Conservation (phyloP, 37 sponge, comb jelly and placozoan genomes). For the Cliona cf. orientalis region DNA sequence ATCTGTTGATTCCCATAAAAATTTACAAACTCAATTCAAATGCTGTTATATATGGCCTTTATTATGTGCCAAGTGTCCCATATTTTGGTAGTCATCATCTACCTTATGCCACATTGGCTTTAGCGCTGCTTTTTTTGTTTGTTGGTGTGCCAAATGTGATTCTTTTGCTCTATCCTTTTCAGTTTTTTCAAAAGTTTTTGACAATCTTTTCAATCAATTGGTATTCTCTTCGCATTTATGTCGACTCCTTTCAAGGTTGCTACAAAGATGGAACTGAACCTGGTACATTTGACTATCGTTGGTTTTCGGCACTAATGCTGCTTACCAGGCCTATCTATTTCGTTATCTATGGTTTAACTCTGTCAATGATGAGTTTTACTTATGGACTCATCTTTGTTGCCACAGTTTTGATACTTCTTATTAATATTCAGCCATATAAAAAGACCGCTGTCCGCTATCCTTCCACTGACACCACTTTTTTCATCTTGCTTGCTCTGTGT, state of each 20-base stretch:
- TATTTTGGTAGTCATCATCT: neutral
- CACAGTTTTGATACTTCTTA: no score
- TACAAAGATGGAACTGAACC: slow-evolving; percentile 26
- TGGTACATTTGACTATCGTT: no score
- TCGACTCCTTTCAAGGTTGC: slow-evolving; percentile 33
- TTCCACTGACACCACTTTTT: no score
- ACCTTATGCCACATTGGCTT: neutral
- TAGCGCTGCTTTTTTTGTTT: neutral
- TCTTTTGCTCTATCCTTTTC: slow-evolving; percentile 1
- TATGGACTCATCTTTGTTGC: no score
- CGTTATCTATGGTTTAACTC: no score
- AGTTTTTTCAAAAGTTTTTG: neutral
- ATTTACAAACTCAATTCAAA: neutral
- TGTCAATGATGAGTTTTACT: no score
- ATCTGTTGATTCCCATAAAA: neutral
- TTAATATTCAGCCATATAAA: no score
- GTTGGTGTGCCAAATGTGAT: neutral
- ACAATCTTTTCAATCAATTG: neutral
- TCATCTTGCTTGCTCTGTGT: no score
- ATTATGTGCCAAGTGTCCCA: neutral
- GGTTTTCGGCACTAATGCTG: no score
- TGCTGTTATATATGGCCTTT: neutral
- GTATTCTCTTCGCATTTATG: neutral
- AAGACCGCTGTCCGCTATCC: no score
- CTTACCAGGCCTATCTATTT: no score